Conservation (phyloP, 1,140 invertebrate species). For the Thaumatotibia leucotreta region DNA sequence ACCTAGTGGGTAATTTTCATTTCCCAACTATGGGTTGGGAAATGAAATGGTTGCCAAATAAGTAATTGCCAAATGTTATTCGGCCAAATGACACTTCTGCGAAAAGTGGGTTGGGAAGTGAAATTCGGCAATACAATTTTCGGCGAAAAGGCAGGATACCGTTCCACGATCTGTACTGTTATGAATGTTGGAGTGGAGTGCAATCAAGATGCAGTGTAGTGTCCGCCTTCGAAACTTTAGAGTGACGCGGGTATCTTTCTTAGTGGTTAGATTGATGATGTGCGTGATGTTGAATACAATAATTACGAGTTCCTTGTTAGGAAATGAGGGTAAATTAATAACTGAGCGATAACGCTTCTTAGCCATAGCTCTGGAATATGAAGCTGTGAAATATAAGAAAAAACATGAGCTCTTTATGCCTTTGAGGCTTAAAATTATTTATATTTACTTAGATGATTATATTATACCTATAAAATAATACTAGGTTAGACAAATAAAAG, state of each 20-base stretch:
- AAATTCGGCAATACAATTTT: too few relatives aligned
- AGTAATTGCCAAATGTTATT: too few relatives aligned
- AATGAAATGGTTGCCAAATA: too few relatives aligned
- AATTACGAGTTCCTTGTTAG: constrained; percentile 18
- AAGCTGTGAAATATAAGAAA: background rate
- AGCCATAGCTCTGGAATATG: background rate
- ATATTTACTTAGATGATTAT: constrained; percentile 3
- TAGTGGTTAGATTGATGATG: constrained; percentile 63
- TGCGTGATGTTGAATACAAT: constrained; percentile 55
- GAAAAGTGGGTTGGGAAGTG: too few relatives aligned
- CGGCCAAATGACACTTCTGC: too few relatives aligned
- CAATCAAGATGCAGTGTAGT: constrained; percentile 54
- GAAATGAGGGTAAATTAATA: background rate
- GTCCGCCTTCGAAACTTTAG: constrained; percentile 62
- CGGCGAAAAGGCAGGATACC: too few relatives aligned
- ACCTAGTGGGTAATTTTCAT: too few relatives aligned
- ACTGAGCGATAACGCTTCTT: background rate
- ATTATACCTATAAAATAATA: background rate
- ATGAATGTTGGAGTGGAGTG: constrained; percentile 34
- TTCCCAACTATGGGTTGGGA: too few relatives aligned
- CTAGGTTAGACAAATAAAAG: constrained; percentile 1
- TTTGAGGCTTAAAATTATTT: background rate
- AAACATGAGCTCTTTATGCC: background rate
- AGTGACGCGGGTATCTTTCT: constrained; percentile 57
- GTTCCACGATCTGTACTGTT: background rate